Evolutionary conservation across 2,113 vertebrate species (phyloP), one percentile per base, ranked within the genome.

Genomic region (Rhea americana): DNA sequence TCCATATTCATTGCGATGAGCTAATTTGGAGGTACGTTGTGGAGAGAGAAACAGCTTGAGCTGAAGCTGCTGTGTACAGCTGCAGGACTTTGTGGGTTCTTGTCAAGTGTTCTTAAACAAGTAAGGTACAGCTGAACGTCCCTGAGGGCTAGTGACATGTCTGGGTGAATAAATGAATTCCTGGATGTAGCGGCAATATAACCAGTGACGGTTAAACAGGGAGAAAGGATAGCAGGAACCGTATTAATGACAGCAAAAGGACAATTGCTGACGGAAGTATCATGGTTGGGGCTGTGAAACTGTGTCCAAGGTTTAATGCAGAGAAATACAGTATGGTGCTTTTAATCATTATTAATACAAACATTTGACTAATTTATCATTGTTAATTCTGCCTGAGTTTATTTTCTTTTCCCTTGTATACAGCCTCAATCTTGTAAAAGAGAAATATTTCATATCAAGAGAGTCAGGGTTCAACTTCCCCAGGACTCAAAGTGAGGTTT

Each of bases 81-180:
- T 82, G 26, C 16, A 32, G 26, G 35, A 21, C 13, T 73, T 39
- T 62, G 20, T 73, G 50, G 77, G 77, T 51, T 74, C 61, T 13
- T 26, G 71, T 0, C 20, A 56, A 74, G n/a, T 47, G 24, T 66
- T 18, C 10, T 66, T n/a, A 58, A 89, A 84, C 13, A 73, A 47
- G 15, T 11, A 8, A 41, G 35, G 9, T 53, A 43, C n/a, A 45
- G 28, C 30, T 79, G 77, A 72, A 48, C 51, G 35, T 87, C 61
- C 25, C n/a, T 53, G 6, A 16, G 61, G 82, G 25, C 30, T 55
- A 71, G 32, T 0, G 0, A 62, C 8, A 18, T 3, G 39, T 53
- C 32, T 75, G 39, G n/a, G n/a, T 35, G 30, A 79, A 77, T 16
- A 39, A 85, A 89, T 37, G 71, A 58, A 62, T 66, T 80, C 71